These are phyloP conservation scores for Acanthosoma haemorrhoidale DNA, from an alignment of 2,888 invertebrate species.

Conservation along the genomic window DNA sequence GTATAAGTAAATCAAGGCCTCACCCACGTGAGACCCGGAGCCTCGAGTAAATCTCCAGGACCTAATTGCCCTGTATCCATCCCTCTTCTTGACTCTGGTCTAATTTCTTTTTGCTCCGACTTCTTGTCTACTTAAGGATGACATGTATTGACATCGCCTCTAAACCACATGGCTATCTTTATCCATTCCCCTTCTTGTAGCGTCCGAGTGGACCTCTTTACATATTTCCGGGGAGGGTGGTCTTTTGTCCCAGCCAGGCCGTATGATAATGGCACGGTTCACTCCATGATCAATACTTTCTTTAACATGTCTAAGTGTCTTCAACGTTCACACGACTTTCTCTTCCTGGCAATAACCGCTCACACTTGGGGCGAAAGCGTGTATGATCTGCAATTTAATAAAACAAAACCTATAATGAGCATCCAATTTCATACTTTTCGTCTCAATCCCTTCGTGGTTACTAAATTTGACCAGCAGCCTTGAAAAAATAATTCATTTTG, in stretches of 20 bases:
- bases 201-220: neutral
- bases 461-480: too few species aligned
- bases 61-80: neutral
- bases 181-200: neutral
- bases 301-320: too few species aligned
- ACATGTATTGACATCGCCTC: neutral
- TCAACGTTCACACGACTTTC: too few species aligned
- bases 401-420: neutral
- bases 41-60: neutral
- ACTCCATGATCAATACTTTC: too few species aligned
- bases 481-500: too few species aligned
- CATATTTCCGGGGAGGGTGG: too few species aligned
- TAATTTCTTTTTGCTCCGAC: slow-evolving; percentile 5
- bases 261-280: neutral
- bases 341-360: too few species aligned
- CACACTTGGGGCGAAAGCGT: too few species aligned
- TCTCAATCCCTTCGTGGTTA: too few species aligned
- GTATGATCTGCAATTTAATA: neutral
- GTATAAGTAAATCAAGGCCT: neutral
- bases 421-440: too few species aligned
- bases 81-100: neutral
- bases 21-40: neutral
- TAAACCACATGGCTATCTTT: neutral
- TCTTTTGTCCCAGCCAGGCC: neutral
- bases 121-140: neutral